Conservation (phyloP, 2,113 vertebrate genomes). For the Syngnathus typhle region DNA sequence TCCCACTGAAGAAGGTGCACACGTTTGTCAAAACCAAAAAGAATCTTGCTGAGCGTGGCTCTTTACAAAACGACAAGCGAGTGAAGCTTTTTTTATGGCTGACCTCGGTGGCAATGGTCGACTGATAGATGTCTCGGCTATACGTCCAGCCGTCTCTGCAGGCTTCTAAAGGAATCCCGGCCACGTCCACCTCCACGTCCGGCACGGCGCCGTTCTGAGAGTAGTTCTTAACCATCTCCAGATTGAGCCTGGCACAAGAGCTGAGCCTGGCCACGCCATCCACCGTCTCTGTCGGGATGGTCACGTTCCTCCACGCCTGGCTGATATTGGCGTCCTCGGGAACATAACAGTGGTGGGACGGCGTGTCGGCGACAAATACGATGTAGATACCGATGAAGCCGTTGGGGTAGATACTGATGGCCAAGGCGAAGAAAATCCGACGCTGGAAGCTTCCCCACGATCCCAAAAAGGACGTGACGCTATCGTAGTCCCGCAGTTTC, state of each 20-base stretch:
- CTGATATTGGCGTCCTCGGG: constrained; percentile 50
- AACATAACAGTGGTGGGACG: constrained; percentile 56
- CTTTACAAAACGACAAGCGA: not conserved
- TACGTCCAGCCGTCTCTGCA: constrained; percentile 68
- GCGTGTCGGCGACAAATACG: constrained; percentile 58
- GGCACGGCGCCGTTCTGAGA: constrained; percentile 38
- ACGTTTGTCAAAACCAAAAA: not conserved
- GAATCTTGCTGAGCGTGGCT: not conserved
- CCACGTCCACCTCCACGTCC: constrained; percentile 56
- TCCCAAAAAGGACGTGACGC: constrained; percentile 64
- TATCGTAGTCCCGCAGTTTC: constrained; percentile 71
- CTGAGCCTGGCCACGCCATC: constrained; percentile 37
- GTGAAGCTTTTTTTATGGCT: constrained; percentile 9
- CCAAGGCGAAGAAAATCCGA: constrained; percentile 54
- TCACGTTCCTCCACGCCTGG: constrained; percentile 52
- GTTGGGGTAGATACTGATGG: constrained; percentile 59
- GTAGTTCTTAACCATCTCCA: constrained; percentile 50
- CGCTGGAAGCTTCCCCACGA: constrained; percentile 75
- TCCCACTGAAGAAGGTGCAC: constrained; percentile 76
- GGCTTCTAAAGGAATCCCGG: constrained; percentile 47
- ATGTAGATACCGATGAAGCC: constrained; percentile 58
- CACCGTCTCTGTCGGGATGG: constrained; percentile 40
- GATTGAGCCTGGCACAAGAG: constrained; percentile 54
- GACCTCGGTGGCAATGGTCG: constrained; percentile 67
- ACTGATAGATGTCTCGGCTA: constrained; percentile 59